A percentile compares a stretch with the other conserved stretches of the same genome.
These are phyloP conservation scores for Emesis castigata DNA, from an alignment of 2,888 invertebrate genomes.

Conservation along the genomic window DNA sequence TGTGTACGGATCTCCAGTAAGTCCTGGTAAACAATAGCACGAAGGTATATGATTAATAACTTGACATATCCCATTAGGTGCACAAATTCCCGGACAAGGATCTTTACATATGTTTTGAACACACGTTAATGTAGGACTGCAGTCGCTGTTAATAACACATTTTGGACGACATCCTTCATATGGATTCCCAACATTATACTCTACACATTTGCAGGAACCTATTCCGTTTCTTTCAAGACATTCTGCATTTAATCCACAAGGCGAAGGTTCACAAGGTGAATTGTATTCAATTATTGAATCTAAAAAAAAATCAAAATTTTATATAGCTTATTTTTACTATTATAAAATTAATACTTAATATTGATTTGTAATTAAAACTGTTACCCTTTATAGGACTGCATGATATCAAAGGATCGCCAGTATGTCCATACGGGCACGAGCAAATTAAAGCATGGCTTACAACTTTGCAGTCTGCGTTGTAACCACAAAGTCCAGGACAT, in stretches of 20 bases:
- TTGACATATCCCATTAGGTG: slow-evolving; percentile 92
- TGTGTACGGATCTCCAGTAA: slow-evolving; percentile 92
- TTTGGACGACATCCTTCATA: slow-evolving; percentile 94
- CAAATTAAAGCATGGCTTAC: slow-evolving; percentile 93
- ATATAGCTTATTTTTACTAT: neutral
- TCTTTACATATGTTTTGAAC: slow-evolving; percentile 93
- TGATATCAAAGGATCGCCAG: slow-evolving; percentile 90
- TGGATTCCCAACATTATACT: slow-evolving; percentile 85
- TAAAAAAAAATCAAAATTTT: slow-evolving; percentile 66
- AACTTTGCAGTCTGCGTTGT: slow-evolving; percentile 93
- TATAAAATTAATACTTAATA: neutral
- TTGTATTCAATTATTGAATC: slow-evolving; percentile 80
- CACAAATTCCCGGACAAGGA: slow-evolving; percentile 94
- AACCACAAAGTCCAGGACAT: slow-evolving; percentile 91
- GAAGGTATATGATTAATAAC: slow-evolving; percentile 94
- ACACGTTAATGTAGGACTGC: slow-evolving; percentile 92
- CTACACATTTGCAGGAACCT: slow-evolving; percentile 92
- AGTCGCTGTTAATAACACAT: slow-evolving; percentile 95
- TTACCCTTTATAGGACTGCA: slow-evolving; percentile 82
- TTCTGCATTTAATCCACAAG: slow-evolving; percentile 91
- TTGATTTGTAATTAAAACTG: neutral
- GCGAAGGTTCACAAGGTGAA: slow-evolving; percentile 91
- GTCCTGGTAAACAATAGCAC: slow-evolving; percentile 91
- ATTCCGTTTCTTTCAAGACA: slow-evolving; percentile 90
- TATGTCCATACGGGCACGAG: slow-evolving; percentile 89